Conservation (phyloP, 2,888 invertebrate genomes). For the Drosophila recens region DNA sequence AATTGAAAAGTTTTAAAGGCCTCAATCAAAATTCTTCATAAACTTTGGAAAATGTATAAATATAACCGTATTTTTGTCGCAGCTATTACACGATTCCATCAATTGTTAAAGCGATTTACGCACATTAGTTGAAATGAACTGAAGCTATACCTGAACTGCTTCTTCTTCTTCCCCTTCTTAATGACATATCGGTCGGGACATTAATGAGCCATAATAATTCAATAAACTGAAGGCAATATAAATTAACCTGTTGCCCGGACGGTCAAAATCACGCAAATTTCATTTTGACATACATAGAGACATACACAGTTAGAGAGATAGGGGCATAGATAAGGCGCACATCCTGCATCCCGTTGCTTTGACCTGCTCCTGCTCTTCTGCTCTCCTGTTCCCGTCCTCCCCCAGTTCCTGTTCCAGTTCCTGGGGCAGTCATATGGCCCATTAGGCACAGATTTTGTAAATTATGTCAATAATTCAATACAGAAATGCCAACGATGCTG, state of each 20-base stretch:
- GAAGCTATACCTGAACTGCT: neutral
- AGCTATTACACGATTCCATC: constrained; percentile 42
- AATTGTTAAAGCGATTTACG: constrained; percentile 33
- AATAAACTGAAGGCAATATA: constrained; percentile 70
- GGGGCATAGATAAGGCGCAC: constrained; percentile 25
- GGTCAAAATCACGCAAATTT: constrained; percentile 39
- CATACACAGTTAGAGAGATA: constrained; percentile 7
- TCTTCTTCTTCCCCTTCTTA: constrained; percentile 26
- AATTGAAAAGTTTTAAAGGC: too few species aligned
- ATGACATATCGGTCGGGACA: constrained; percentile 55
- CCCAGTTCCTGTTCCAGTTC: constrained; percentile 18
- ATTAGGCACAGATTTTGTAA: constrained; percentile 80
- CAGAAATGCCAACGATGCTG: constrained; percentile 71
- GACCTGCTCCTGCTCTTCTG: constrained; percentile 7
- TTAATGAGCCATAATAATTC: constrained; percentile 75
- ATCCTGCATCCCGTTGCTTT: constrained; percentile 24
- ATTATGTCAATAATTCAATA: constrained; percentile 80
- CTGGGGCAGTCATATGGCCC: constrained; percentile 65
- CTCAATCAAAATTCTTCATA: too few species aligned
- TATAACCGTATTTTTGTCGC: too few species aligned
- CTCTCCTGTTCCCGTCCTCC: too few species aligned
- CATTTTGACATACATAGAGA: constrained; percentile 26
- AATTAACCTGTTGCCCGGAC: constrained; percentile 70
- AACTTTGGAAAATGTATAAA: too few species aligned
- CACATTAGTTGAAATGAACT: constrained; percentile 22